phyloP scores from a whole-genome alignment of 2,888 invertebrate species.

The Drosophila macrothrix region DNA sequence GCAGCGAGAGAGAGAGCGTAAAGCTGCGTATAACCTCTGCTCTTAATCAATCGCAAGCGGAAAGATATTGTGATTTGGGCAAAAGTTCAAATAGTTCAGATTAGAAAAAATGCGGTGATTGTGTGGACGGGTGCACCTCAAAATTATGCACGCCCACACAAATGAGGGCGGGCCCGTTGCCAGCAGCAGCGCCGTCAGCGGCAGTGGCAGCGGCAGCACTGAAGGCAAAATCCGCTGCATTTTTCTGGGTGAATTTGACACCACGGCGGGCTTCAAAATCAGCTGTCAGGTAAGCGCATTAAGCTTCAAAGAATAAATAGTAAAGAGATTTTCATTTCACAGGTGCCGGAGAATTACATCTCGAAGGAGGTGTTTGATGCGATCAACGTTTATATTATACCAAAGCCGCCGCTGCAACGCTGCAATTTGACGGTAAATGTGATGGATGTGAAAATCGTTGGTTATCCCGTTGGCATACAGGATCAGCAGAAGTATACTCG shows the following conservation, averaged over 20 bases:
- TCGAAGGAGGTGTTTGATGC: constrained; percentile 97
- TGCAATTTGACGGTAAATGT: constrained; percentile 95
- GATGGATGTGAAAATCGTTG: constrained; percentile 94
- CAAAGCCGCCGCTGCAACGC: constrained; percentile 95
- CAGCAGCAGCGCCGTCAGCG: constrained; percentile 88
- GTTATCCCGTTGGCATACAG: constrained; percentile 96
- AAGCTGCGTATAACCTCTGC: background rate
- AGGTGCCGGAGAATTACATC: constrained; percentile 96
- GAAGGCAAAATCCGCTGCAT: constrained; percentile 93
- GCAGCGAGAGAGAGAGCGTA: background rate
- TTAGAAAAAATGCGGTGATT: constrained; percentile 32
- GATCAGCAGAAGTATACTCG: constrained; percentile 95
- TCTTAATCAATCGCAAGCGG: background rate
- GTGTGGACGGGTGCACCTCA: constrained; percentile 16
- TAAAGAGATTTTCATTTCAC: background rate
- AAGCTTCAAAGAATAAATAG: background rate
- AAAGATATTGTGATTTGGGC: background rate
- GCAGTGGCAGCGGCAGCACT: constrained; percentile 87
- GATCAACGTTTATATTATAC: constrained; percentile 97
- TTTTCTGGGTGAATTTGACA: constrained; percentile 92
- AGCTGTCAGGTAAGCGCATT: constrained; percentile 89
- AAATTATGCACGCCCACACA: constrained; percentile 60
- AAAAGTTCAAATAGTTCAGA: background rate
- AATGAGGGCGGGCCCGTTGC: constrained; percentile 43
- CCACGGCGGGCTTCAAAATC: constrained; percentile 93